Conservation (phyloP, 1,140 invertebrate species). For the Amyelois transitella region DNA sequence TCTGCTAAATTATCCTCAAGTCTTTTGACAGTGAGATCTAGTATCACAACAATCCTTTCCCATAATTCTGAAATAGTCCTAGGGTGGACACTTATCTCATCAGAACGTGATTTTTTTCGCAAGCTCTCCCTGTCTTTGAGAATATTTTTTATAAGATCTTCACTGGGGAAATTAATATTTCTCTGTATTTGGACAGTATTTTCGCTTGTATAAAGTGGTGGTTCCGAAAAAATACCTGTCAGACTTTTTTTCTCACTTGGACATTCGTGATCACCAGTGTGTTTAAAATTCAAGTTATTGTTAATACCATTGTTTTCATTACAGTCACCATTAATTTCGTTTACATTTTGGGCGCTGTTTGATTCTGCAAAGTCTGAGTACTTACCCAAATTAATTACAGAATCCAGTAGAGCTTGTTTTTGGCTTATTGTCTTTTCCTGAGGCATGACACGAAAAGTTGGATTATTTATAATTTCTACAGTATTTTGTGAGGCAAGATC, state of each 20-base stretch:
- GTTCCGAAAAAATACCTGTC: conserved; percentile 12
- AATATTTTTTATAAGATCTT: conserved; percentile 26
- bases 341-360: conserved; percentile 9
- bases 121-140: conserved; percentile 21
- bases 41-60: conserved; percentile 33
- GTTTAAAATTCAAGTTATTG: conserved; percentile 5
- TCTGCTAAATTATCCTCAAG: conserved; percentile 42
- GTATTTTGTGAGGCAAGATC: not conserved
- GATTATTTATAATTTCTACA: not conserved
- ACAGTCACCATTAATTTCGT: not conserved
- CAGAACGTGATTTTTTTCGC: conserved; percentile 25
- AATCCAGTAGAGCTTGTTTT: conserved; percentile 14
- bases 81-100: conserved; percentile 24
- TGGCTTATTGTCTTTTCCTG: conserved; percentile 2
- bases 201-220: conserved; percentile 11
- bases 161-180: conserved; percentile 29
- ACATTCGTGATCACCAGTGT: conserved; percentile 9
- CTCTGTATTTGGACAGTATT: conserved; percentile 9
- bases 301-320: not conserved
- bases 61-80: conserved; percentile 33
- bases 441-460: not conserved
- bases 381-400: conserved; percentile 27
- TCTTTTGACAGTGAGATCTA: conserved; percentile 42
- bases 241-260: not conserved
- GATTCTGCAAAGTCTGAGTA: conserved; percentile 18